Base-by-base conservation (phyloP, 2,113 vertebrate species). In the Salvelinus namaycush region DNA sequence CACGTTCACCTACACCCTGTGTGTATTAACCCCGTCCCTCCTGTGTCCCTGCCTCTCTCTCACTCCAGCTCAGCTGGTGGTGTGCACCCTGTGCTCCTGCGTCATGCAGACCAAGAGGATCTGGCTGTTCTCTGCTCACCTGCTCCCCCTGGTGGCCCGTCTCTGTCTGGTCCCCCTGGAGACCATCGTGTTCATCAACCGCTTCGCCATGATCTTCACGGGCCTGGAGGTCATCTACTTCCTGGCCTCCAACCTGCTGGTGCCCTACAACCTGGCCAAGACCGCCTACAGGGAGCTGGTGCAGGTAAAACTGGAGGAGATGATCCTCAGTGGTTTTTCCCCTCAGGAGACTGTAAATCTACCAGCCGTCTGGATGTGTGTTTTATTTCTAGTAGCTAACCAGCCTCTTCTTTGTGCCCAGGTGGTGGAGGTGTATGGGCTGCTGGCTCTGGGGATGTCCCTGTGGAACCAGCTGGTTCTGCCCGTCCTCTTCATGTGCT, bases 101-200 rank as follows among this genome's bases (percentile, higher is more conserved):
- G 97, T 99, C 85, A 99, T 99, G 98, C 97, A 98, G 89, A 99
- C 98, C 24, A 99, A 98, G 82, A 95, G 97, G 93, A 98, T 99
- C 79, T 99, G 98, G 98, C 95, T 99, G 1, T 99, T 99, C 81
- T 99, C 98, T 0, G 98, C 97, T 81, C 98, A 99, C 82, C 95
- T 99, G 89, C 96, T 99, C 88, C 98, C 98, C 87, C 94, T 99
- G 76, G 94, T 97, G 92, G 97, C 97, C 48, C 93, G 97, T 0
- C 96, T 99, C 76, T 99, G 98, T 89, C 94, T 99, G 14, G 96
- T 99, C 67, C 98, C 97, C 8, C 83, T 99, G 81, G 97, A 98
- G 90, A 98, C 96, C 62, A 97, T 99, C 1, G 96, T 98, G 70
- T 87, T 99, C 92, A 97, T 99, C 94, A 99, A 99, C 92, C 97